Conservation (phyloP, 1,140 invertebrate genomes). For the Trialeurodes vaporariorum region DNA sequence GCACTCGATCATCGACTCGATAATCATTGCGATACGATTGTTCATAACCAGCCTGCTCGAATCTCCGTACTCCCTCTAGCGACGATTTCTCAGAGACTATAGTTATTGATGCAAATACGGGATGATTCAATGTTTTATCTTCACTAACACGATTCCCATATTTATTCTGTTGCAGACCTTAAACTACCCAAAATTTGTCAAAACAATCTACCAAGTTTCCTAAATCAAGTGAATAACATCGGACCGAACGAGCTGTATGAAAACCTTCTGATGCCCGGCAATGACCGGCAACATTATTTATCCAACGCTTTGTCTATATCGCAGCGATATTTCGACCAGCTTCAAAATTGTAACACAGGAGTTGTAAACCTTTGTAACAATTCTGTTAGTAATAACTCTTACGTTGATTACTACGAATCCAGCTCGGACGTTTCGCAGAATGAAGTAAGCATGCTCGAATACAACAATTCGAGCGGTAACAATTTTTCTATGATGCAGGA, state of each 20-base stretch:
- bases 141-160: no score
- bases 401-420: slow-evolving; percentile 15
- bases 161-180: no score
- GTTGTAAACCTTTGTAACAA: neutral
- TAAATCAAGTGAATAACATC: neutral
- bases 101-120: no score
- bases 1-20: no score
- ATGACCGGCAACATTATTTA: neutral
- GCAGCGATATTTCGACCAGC: slow-evolving; percentile 19
- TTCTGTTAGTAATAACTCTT: neutral
- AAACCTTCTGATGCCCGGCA: neutral
- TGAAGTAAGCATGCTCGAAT: neutral
- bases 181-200: no score
- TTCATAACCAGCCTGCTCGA: no score
- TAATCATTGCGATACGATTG: no score
- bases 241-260: neutral
- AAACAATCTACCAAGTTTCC: no score
- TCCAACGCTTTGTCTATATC: slow-evolving; percentile 19
- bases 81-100: no score
- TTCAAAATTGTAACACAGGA: neutral
- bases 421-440: slow-evolving; percentile 14
- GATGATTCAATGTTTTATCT: no score
- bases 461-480: neutral
- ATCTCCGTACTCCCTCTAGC: no score
- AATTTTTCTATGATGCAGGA: slow-evolving; percentile 8